phyloP scores from a whole-genome alignment of 2,888 invertebrate species.

The Cantharis rustica region DNA sequence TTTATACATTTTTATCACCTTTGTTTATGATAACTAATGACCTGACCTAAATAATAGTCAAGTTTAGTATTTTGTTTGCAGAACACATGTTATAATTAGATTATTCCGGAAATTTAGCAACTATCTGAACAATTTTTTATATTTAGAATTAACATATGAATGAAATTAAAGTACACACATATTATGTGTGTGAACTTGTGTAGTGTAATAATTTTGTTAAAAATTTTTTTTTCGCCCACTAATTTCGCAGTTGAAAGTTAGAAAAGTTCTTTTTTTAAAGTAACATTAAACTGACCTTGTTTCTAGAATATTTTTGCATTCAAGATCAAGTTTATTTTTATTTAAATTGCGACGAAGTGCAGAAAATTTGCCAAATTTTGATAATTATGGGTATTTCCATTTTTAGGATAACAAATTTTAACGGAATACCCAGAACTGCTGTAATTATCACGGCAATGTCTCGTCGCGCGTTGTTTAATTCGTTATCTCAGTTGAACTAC shows the following conservation, averaged over 20 bases:
- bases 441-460: neutral
- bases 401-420: neutral
- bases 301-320: neutral
- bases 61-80: neutral
- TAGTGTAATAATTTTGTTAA: neutral
- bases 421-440: neutral
- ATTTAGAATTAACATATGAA: neutral
- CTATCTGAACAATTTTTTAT: neutral
- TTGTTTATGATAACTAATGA: neutral
- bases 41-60: constrained; percentile 1
- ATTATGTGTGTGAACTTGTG: neutral
- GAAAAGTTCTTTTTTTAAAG: neutral
- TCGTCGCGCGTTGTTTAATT: neutral
- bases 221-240: neutral
- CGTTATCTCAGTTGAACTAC: neutral
- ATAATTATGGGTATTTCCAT: neutral
- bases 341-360: neutral
- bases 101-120: neutral
- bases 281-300: neutral
- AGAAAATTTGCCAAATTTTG: neutral
- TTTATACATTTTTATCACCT: neutral
- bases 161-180: neutral
- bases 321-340: neutral
- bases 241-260: neutral
- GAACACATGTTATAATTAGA: neutral